Base-by-base conservation (phyloP, 2,888 invertebrate species). In the Craniophora ligustri region DNA sequence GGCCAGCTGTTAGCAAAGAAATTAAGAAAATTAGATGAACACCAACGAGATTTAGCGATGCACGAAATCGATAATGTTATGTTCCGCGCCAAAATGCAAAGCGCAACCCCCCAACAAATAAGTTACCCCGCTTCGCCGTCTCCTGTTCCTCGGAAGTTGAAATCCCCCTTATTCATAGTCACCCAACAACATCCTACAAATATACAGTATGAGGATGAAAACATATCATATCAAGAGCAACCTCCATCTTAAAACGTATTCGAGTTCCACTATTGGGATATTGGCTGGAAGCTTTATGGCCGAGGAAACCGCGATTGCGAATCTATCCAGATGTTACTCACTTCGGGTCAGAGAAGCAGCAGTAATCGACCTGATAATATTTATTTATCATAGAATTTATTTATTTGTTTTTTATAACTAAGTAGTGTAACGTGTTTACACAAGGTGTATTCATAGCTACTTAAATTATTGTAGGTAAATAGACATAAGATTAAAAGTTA, bases 61-160 rank as follows among this genome's bases (percentile, higher is more conserved):
- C 91, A 92, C 45, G 91, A 93, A 53, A 91, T 93, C 7, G 92
- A 93, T 56, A 90, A 89, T 54, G 85, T 92, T 30, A 86, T 92
- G 85, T 92, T 90, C 75, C 86, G 85, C 36, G 86, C 84, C 8
- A 91, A 89, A 82, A 89, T 89, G 82, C 80, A 87, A 46, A 81
- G 75, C 16, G 58, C 66, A 1, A 41, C 75, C 2, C 21, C 76
- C 6, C 81, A 79, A 50, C 40, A 66, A 2, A 75, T 77, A 38
- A 85, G 81, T 48, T 84, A 78, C 46, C 74, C 84, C 0, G 71
- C 82, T 0, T 81, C 88, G 0, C 82, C 87, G 3, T 76, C 87
- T 0, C 83, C 85, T 3, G 78, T 71, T 1, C 71, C 78, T 1
- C 68, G 83, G 5, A 87, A 88, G 58, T 64, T 84, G 41, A 86